Base-by-base conservation (phyloP, 2,113 vertebrate genomes). In the Melierax canorus region DNA sequence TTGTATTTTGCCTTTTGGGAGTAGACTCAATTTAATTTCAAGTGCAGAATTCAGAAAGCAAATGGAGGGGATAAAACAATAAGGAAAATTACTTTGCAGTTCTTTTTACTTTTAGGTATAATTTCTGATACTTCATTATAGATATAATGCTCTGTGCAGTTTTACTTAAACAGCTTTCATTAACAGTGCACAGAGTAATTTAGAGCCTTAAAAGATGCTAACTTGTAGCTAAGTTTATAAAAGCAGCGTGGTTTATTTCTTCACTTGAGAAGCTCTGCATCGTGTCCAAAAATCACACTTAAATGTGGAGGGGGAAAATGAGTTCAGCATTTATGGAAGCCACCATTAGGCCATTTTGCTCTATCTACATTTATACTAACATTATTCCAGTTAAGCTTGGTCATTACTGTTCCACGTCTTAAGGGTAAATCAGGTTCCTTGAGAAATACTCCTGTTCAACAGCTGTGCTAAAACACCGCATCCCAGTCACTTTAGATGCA, bases 81-180 rank as follows among this genome's bases (percentile, higher is more conserved):
- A 56, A 29, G 30, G 55, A 66, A 76, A 29, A 85, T 32, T 14
- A 84, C 4, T 63, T 58, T 41, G 36, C 77, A 13, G 7, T 38
- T 72, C 32, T 63, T 87, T 77, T 45, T 38, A 21, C 13, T 62
- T 96, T 46, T 46, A 74, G 20, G 34, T 59, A n/a, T 59, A 20
- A 84, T 55, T 94, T 75, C 46, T 88, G 23, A 45, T 63, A 46
- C 56, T 48, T 68, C 67, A 36, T 76, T 82, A 76, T 6, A 73
- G 53, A 60, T 36, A 53, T 14, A 39, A 36, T 30, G 13, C 10
- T 75, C 48, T 27, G 10, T 41, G 71, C 43, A 66, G 4, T 72
- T 86, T 50, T 90, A 90, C 43, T 87, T 59, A 46, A 82, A 86
- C 30, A 86, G 53, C 15, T 83, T 93, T 88, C 62, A 78, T 51